Evolutionary conservation across 1,140 invertebrate genomes (phyloP), one percentile per base, ranked within the genome.

Genomic region (Hycleus cichorii): DNA sequence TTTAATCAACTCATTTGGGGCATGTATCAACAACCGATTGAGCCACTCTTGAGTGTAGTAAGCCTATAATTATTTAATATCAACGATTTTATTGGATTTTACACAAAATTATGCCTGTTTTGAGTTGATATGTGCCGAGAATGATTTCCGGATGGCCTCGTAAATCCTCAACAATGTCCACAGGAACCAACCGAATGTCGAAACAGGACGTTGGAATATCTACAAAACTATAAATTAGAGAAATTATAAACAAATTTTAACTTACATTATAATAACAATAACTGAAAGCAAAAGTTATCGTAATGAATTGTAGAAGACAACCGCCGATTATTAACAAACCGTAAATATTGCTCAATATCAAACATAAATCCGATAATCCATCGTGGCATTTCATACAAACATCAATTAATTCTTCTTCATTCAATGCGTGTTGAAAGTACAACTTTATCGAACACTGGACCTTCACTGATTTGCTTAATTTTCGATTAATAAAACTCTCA

Each of bases 211-310:
- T 26, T 46, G 44, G 0, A 26, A 53, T 38, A 53, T 45, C 51
- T 53, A 26, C 5, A 49, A 5, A 32, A 50, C 7, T 5, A 32
- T 32, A 5, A 32, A 32, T 32, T 32, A 32, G 3, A 32, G 32
- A 32, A 32, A 32, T 32, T 32, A 7, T 32, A 32, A 18, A 32
- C 7, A 32, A 32, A 32, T 32, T n/a, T 11, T 40, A 43, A 53
- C 51, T 45, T 53, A 53, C 51, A 32, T 45, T 53, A 38, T 45
- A 45, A 46, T 53, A 53, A 12, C 51, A 53, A 45, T 45, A 53
- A 45, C 40, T 46, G 39, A 53, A 53, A 9, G 51, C 40, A 25
- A 53, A 53, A 25, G 46, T 45, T 8, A 45, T 46, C 1, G 42
- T 45, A 25, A 39, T 53, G 32, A 53, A 53, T 18, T 53, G 51